A percentile compares a stretch with the other conserved stretches of the same genome.
Conservation (phyloP, 2,113 vertebrate species). For the Nyctibius bracteatus region DNA sequence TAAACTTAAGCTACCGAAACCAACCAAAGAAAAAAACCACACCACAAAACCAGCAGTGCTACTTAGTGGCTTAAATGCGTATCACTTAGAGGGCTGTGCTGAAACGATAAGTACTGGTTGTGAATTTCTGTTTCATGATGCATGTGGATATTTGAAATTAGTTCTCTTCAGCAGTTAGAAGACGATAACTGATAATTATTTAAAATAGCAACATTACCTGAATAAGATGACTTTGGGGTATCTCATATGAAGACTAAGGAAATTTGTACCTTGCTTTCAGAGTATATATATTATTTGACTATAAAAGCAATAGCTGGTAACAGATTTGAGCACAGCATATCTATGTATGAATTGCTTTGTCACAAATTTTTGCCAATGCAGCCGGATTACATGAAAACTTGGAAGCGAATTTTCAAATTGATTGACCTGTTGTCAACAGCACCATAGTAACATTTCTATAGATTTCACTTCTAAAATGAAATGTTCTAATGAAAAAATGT, state of each 20-base stretch:
- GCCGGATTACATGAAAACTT: background rate
- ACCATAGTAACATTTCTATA: background rate
- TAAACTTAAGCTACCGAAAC: background rate
- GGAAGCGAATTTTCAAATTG: background rate
- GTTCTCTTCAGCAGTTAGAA: background rate
- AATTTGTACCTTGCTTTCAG: background rate
- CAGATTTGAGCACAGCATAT: background rate
- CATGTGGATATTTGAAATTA: background rate
- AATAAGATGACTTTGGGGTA: background rate
- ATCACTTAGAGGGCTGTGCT: background rate
- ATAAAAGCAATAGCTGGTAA: background rate
- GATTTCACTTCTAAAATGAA: background rate
- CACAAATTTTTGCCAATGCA: background rate
- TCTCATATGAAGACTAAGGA: background rate
- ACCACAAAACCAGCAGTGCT: background rate
- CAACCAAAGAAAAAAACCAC: background rate
- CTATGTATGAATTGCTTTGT: background rate
- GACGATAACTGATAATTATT: background rate
- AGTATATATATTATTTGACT: background rate
- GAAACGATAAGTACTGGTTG: background rate
- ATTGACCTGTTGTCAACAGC: background rate
- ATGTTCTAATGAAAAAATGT: background rate
- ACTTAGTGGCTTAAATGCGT: background rate
- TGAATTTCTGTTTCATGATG: background rate
- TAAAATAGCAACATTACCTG: background rate